phyloP scores from a whole-genome alignment of 2,888 invertebrate genomes.

The Drosophila greeni region DNA sequence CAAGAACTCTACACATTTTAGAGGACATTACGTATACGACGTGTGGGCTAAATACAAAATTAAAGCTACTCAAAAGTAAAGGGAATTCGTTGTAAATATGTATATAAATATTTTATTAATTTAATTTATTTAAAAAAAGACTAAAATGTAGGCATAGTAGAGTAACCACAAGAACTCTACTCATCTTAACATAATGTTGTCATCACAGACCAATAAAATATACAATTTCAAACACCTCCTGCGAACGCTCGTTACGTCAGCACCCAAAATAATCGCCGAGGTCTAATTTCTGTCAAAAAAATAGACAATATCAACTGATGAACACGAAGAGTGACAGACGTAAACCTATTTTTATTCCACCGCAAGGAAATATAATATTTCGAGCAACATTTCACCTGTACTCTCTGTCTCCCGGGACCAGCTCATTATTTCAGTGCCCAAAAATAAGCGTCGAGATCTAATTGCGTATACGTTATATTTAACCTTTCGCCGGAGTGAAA shows the following conservation, averaged over 20 bases:
- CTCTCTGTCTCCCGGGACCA: neutral
- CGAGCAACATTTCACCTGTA: neutral
- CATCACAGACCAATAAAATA: neutral
- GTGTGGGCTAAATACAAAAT: neutral
- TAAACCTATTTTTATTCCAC: neutral
- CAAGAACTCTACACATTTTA: too few relatives aligned
- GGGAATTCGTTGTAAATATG: too few relatives aligned
- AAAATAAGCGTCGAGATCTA: neutral
- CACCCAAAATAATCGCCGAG: neutral
- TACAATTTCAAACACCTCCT: neutral
- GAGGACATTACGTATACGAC: neutral
- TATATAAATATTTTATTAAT: neutral
- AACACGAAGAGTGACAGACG: neutral
- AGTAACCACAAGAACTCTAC: too few relatives aligned
- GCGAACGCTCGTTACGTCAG: neutral
- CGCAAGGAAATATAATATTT: neutral
- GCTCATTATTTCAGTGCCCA: neutral
- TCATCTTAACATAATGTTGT: neutral
- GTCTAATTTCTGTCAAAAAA: neutral
- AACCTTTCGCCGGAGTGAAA: slow-evolving; percentile 12
- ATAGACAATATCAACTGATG: neutral
- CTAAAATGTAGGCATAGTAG: too few relatives aligned
- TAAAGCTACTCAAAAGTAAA: neutral
- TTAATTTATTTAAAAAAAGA: neutral
- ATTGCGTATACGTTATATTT: slow-evolving; percentile 14